Evolutionary conservation across 2,888 invertebrate genomes (phyloP).

Genomic region (Pseudococcus viburni): DNA sequence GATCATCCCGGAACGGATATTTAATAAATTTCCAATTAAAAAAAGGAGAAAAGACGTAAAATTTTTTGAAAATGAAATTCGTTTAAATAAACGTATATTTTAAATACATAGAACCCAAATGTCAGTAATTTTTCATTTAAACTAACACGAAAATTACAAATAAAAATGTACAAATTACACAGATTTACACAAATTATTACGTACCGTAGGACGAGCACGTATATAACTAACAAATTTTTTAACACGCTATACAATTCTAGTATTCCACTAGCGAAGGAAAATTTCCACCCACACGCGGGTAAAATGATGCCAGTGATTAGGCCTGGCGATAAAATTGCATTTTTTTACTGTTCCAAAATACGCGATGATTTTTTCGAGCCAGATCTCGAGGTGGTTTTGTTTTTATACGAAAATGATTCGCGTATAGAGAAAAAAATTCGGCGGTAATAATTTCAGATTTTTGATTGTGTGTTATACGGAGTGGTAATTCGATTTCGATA

Average conservation of each 20-base stretch:
- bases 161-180: conserved; percentile 42
- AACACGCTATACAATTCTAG: conserved; percentile 26
- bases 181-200: conserved; percentile 21
- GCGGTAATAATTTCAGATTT: not conserved
- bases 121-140: conserved; percentile 50
- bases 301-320: conserved; percentile 11
- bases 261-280: not conserved
- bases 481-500: not conserved
- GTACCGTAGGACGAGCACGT: not conserved
- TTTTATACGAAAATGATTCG: not conserved
- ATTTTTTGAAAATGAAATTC: conserved; percentile 1
- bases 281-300: not conserved
- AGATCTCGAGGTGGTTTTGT: not conserved
- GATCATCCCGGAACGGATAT: not conserved
- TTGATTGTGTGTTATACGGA: not conserved
- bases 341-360: not conserved
- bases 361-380: not conserved
- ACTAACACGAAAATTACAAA: conserved; percentile 41
- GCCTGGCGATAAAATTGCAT: not conserved
- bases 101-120: conserved; percentile 24
- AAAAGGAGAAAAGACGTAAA: not conserved
- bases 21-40: conserved; percentile 1
- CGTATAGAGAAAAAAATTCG: not conserved
- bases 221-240: not conserved
- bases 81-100: conserved; percentile 35